phyloP scores from a whole-genome alignment of 1,140 invertebrate genomes.

The Aphelenchoides besseyi region DNA sequence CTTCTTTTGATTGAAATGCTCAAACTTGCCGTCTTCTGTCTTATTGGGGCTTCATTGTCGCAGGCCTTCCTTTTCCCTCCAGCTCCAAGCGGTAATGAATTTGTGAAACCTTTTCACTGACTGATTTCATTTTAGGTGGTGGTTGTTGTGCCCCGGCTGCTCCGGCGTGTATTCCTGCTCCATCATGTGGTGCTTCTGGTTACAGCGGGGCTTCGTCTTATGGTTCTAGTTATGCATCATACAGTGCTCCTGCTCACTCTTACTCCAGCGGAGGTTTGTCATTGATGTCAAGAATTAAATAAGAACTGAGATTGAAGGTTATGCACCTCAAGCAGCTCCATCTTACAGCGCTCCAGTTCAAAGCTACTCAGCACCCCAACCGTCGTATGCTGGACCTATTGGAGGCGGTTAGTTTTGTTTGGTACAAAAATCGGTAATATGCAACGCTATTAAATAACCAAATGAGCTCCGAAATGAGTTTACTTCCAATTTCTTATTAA shows the following conservation, averaged over 20 bases:
- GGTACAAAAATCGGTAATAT: too few relatives aligned
- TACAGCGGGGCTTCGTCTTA: slow-evolving; percentile 1
- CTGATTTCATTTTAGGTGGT: not conserved
- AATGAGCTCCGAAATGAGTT: too few relatives aligned
- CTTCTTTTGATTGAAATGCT: slow-evolving; percentile 1
- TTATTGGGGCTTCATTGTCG: not conserved
- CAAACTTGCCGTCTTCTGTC: not conserved
- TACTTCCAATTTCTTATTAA: too few relatives aligned
- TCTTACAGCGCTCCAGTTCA: not conserved
- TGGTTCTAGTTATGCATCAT: slow-evolving; percentile 1
- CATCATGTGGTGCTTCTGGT: too few relatives aligned
- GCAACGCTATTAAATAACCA: too few relatives aligned
- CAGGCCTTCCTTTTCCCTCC: slow-evolving; percentile 28
- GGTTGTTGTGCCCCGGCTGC: slow-evolving; percentile 15
- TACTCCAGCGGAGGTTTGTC: slow-evolving; percentile 1
- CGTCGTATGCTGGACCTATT: not conserved
- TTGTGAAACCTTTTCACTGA: not conserved
- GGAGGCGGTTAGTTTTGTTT: too few relatives aligned
- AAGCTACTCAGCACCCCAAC: not conserved
- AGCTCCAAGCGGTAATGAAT: slow-evolving; percentile 8
- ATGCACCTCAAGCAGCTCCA: not conserved
- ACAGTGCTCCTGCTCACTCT: not conserved
- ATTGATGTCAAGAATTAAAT: not conserved
- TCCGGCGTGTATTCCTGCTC: slow-evolving; percentile 14
- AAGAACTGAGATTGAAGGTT: not conserved